These are phyloP conservation scores for Drosophila pseudoananassae DNA, from an alignment of 1,140 invertebrate genomes.

Conservation along the genomic window DNA sequence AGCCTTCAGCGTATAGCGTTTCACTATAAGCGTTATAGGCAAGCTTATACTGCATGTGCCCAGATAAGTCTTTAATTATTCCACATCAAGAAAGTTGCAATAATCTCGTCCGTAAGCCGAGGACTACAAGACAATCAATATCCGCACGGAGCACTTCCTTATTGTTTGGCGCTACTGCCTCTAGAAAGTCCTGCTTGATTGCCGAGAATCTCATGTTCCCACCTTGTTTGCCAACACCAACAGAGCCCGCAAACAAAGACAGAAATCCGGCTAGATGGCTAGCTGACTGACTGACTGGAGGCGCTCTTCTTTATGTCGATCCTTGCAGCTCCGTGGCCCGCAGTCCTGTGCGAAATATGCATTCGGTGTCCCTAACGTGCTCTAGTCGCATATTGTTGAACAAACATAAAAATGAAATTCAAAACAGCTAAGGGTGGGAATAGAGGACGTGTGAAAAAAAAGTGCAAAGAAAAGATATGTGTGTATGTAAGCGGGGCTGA, in stretches of 20 bases:
- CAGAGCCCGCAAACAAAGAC: neutral
- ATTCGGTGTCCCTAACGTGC: conserved; percentile 14
- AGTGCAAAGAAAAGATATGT: conserved; percentile 46
- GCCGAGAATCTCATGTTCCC: conserved; percentile 19
- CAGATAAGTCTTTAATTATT: no score
- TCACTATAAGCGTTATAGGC: no score
- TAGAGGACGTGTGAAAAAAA: conserved; percentile 56
- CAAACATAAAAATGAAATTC: conserved; percentile 70
- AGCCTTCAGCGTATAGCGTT: no score
- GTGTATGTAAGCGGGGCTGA: conserved; percentile 46
- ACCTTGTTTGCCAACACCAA: conserved; percentile 28
- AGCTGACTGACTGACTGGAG: neutral
- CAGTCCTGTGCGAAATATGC: conserved; percentile 27
- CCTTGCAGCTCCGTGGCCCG: conserved; percentile 2
- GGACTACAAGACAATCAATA: conserved; percentile 17
- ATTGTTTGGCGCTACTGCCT: conserved; percentile 4
- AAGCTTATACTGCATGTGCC: no score
- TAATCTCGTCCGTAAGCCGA: neutral
- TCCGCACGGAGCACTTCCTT: neutral
- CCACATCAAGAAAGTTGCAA: neutral
- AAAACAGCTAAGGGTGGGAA: conserved; percentile 66
- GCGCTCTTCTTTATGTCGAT: neutral
- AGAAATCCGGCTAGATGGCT: no score
- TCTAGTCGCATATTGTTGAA: conserved; percentile 5
- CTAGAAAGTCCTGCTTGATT: conserved; percentile 22